Evolutionary conservation across 1,140 invertebrate species (phyloP).

Genomic region (Drosophila melanica): DNA sequence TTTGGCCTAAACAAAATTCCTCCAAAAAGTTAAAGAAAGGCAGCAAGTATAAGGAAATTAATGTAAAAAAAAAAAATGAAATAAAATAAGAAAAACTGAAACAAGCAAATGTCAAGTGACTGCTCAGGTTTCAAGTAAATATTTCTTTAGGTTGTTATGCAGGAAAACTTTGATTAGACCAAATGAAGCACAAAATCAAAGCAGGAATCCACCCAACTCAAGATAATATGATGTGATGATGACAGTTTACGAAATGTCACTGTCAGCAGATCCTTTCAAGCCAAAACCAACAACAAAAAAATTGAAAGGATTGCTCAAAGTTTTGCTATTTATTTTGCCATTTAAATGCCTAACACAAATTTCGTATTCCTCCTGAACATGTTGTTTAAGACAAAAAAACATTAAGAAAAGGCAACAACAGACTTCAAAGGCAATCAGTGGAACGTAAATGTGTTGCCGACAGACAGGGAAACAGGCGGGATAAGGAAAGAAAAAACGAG

Average conservation of each 20-base stretch:
- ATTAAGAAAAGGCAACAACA: conserved; percentile 22
- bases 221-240: conserved; percentile 66
- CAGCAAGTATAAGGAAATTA: conserved; percentile 11
- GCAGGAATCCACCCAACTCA: conserved; percentile 50
- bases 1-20: conserved; percentile 64
- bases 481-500: background rate
- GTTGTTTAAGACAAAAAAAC: conserved; percentile 5
- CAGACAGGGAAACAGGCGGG: background rate
- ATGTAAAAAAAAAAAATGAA: conserved; percentile 22
- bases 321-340: conserved; percentile 66
- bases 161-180: conserved; percentile 73
- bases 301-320: conserved; percentile 58
- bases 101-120: conserved; percentile 68
- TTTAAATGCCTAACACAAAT: conserved; percentile 60
- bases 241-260: conserved; percentile 44
- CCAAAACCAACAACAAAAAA: background rate
- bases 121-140: conserved; percentile 43
- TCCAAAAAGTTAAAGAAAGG: conserved; percentile 58
- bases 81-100: conserved; percentile 30
- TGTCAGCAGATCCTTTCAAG: conserved; percentile 43
- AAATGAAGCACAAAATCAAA: conserved; percentile 81
- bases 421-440: conserved; percentile 57
- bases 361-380: conserved; percentile 9
- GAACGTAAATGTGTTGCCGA: conserved; percentile 27
- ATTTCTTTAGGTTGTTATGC: conserved; percentile 29